Percentiles rank a stretch among this genome's conserved stretches.
Conservation (phyloP, 2,888 invertebrate species). For the Apodemia zela region DNA sequence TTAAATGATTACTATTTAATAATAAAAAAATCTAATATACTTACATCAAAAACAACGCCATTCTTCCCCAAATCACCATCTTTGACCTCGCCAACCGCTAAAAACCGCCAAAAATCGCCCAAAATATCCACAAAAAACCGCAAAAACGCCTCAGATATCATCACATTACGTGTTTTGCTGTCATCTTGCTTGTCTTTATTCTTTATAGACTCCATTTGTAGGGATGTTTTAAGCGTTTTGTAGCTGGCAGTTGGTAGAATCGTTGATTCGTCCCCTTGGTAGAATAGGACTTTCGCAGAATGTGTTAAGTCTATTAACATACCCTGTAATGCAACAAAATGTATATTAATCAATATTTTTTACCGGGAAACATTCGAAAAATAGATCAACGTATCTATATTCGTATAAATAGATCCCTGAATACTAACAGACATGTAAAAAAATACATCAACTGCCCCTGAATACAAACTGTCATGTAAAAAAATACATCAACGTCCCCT, state of each 20-base stretch:
- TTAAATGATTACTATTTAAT: not conserved
- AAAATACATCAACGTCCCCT: too few species aligned
- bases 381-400: too few species aligned
- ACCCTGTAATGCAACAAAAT: conserved; percentile 68
- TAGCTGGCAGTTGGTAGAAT: conserved; percentile 86
- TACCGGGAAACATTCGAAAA: too few species aligned
- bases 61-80: conserved; percentile 55
- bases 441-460: too few species aligned
- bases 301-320: conserved; percentile 86
- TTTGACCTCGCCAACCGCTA: conserved; percentile 48
- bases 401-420: too few species aligned
- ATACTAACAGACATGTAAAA: too few species aligned
- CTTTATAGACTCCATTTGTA: conserved; percentile 63
- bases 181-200: conserved; percentile 52
- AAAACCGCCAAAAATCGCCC: conserved; percentile 84
- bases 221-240: conserved; percentile 82
- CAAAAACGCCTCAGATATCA: conserved; percentile 89
- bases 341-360: not conserved
- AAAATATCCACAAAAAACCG: conserved; percentile 88
- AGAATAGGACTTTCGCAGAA: conserved; percentile 80
- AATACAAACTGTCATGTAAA: too few species aligned
- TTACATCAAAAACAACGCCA: conserved; percentile 65
- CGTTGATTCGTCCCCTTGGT: conserved; percentile 88
- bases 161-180: conserved; percentile 82
- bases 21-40: conserved; percentile 35